Evolutionary conservation across 2,888 invertebrate genomes (phyloP), one percentile per base, ranked within the genome.

Genomic region (Perizoma flavofasciatum): DNA sequence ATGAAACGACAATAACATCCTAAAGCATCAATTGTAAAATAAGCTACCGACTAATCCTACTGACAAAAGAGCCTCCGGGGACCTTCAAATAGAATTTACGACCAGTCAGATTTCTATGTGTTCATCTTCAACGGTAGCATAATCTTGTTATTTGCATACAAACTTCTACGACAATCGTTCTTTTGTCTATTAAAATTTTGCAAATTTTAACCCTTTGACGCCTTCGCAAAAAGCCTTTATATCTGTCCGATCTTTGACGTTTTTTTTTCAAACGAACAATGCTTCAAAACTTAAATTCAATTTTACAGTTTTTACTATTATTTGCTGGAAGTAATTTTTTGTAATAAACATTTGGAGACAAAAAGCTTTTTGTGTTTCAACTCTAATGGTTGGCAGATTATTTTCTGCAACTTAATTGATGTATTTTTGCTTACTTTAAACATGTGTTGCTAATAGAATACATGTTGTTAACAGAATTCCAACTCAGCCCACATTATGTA

Each of bases 131-230:
- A 83, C 88, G 79, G 92, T 91, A 92, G 92, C 90, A 67, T 85
- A 88, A 89, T 89, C 86, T 82, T 86, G 81, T 90, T 91, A 91
- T 89, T 91, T 90, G 89, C 90, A 90, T 89, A 89, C 89, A 89
- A 85, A 78, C 22, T 80, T 78, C 71, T 61, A 68, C 67, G 74
- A 88, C 86, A 89, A 87, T 78, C 75, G 70, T 64, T 66, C 73
- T 77, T 81, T 86, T 88, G 86, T 86, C 77, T 78, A 69, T 61
- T 69, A 61, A 65, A 61, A 51, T 58, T 63, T 66, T 78, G 77
- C 79, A 76, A 83, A 76, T 74, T 70, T 82, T 80, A 85, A 88
- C 83, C 72, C 88, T 89, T 90, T 88, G 80, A 80, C 81, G 82
- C 79, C 74, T 77, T 78, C 71, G 70, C 73, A 72, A 76, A 81